Conservation (phyloP, 2,888 invertebrate genomes). For the Lacanobia oleracea region DNA sequence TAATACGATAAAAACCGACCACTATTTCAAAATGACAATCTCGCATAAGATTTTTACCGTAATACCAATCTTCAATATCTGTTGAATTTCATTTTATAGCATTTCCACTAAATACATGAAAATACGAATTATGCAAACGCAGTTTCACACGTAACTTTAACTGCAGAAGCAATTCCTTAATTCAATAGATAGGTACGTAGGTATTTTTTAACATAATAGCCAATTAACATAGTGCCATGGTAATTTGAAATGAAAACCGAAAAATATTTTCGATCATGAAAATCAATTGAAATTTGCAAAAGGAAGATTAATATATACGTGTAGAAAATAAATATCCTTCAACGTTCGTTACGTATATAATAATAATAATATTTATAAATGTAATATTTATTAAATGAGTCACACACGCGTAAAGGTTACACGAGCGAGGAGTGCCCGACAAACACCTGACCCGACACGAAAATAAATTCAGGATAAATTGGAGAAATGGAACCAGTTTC, state of each 20-base stretch:
- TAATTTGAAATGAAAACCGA: not conserved
- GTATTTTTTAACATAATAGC: not conserved
- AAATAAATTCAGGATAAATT: constrained; percentile 15
- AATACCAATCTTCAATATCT: not conserved
- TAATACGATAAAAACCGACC: constrained; percentile 36
- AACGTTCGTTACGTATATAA: not conserved
- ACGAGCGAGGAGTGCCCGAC: not conserved
- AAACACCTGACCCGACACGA: not conserved
- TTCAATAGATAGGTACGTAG: not conserved
- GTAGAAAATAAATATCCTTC: not conserved
- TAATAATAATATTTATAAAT: not conserved
- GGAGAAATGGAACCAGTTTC: not conserved
- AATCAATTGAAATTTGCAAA: not conserved
- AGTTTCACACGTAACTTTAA: not conserved
- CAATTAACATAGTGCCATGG: not conserved
- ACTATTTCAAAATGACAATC: constrained; percentile 33
- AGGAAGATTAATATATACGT: too few species aligned
- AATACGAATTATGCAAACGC: not conserved
- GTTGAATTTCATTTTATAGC: constrained; percentile 3
- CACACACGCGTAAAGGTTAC: not conserved
- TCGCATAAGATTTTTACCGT: constrained; percentile 20
- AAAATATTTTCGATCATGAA: not conserved
- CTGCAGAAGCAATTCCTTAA: not conserved
- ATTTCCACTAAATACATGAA: not conserved
- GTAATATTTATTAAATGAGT: not conserved